Evolutionary conservation across 2,797 vertebrate species (phyloP), one percentile per base, ranked within the genome.

Genomic region (Anguilla marmorata): DNA sequence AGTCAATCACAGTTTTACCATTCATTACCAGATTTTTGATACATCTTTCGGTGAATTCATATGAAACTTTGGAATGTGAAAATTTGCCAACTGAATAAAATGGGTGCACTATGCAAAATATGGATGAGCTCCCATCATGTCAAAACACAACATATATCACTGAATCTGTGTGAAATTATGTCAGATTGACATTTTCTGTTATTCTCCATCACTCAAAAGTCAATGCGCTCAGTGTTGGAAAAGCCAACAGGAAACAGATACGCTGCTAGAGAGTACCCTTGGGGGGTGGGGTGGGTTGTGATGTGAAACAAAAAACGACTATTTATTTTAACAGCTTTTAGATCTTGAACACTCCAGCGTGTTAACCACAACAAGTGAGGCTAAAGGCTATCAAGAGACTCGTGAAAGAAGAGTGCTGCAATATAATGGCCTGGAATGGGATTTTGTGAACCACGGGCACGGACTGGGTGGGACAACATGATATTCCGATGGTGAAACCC

Each of bases 111-210:
- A n/a, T 8, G 79, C 19, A 27, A 50, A 82, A 82, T 45, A 45
- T 48, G 41, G 45, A 50, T 50, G 9, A 27, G 21, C 41, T 45
- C 33, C 16, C 76, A 45, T n/a, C 45, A 48, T 50, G 79, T 12
- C 79, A 82, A 82, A 82, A 82, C 19, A 82, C 19, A 82, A 82
- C 41, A 82, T 6, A 50, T n/a, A 48, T 82, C 45, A 82, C 45
- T 82, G 79, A 82, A 50, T 45, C 7, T 50, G 45, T 50, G 1
- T 50, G 21, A 82, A 82, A 24, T 48, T 3, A 82, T 82, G 79
- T 50, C 19, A 48, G 41, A 50, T 27, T 48, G 16, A 50, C 45
- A 24, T 48, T 50, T 24, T 82, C 45, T 21, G 4, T 82, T 33
- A 50, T 82, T 82, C 19, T 82, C 45, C 24, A 48, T 82, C 41